These are phyloP conservation scores for Elephas maximus DNA, from an alignment of 2,113 vertebrate species.

Conservation along the genomic window DNA sequence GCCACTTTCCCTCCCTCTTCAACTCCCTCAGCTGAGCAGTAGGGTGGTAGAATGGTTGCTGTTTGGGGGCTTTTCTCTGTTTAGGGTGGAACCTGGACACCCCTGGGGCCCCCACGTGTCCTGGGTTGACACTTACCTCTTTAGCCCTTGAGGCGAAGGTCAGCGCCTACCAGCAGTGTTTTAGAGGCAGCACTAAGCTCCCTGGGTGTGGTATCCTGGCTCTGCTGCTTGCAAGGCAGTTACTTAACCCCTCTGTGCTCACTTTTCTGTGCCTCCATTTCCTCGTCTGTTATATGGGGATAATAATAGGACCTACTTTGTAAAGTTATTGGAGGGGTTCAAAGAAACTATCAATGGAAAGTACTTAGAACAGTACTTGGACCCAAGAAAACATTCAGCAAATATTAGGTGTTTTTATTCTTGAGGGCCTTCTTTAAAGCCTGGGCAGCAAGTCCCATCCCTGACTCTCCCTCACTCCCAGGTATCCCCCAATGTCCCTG, in stretches of 20 bases:
- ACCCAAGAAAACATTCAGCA: background rate
- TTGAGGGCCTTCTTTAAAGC: background rate
- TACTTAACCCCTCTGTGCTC: background rate
- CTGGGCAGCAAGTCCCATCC: background rate
- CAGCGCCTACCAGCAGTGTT: rapidly evolving
- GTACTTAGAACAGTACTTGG: background rate
- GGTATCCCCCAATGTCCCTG: background rate
- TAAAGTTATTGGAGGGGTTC: background rate
- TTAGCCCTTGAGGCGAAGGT: background rate
- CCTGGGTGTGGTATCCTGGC: background rate
- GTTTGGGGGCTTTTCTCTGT: background rate
- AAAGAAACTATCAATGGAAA: background rate
- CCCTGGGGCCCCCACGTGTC: background rate
- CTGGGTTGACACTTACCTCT: rapidly evolving
- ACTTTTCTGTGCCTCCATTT: background rate
- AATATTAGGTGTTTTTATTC: background rate
- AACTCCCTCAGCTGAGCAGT: background rate
- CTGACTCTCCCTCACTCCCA: background rate
- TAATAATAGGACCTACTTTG: background rate
- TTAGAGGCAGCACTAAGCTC: rapidly evolving
- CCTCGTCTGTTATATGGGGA: background rate
- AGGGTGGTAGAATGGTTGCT: background rate
- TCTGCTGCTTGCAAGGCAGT: background rate
- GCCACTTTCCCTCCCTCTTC: background rate
- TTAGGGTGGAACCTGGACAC: background rate